Evolutionary conservation across 2,797 vertebrate species (phyloP).

Genomic region (Mormyrus hasselquistii): DNA sequence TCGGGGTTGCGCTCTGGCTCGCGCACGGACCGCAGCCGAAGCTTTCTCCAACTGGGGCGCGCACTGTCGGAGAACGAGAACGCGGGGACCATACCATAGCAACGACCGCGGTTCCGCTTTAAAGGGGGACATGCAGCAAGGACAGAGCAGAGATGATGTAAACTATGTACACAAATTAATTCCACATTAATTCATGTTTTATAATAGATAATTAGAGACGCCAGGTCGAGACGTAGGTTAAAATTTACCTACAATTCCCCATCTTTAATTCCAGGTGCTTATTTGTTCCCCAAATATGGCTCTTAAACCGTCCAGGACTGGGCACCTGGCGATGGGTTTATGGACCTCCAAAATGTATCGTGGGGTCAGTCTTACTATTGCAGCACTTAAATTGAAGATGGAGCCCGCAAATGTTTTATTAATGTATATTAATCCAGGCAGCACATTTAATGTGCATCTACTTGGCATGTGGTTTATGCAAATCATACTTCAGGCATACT

Average conservation of each 20-base stretch:
- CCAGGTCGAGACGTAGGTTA: not conserved
- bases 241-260: not conserved
- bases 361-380: not conserved
- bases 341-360: not conserved
- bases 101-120: not conserved
- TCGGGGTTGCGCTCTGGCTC: constrained; percentile 14
- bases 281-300: not conserved
- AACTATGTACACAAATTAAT: not conserved
- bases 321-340: not conserved
- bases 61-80: not conserved
- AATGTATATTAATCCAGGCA: not conserved
- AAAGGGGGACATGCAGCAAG: not conserved
- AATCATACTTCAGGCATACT: not conserved
- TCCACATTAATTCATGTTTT: not conserved
- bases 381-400: not conserved
- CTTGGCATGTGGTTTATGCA: not conserved
- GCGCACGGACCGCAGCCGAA: not conserved
- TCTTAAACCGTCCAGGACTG: not conserved
- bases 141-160: not conserved
- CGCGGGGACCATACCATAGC: not conserved
- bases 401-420: not conserved
- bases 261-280: not conserved
- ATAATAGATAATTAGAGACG: not conserved
- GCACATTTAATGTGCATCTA: not conserved
- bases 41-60: not conserved